phyloP scores from a whole-genome alignment of 2,888 invertebrate species.

The Crioceris asparagi region DNA sequence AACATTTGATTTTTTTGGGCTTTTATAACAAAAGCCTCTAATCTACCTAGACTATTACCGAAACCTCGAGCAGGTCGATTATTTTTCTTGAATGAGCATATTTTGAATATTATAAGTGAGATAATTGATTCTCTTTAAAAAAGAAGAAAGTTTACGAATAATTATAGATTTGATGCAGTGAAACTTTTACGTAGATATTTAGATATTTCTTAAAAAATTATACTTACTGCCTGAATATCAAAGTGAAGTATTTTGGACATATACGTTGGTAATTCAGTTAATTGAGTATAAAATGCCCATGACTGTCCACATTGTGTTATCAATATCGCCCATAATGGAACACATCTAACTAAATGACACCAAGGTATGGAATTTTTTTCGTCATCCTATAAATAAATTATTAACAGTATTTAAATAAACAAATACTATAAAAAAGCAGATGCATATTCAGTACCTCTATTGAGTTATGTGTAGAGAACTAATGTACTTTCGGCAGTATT shows the following conservation, averaged over 20 bases:
- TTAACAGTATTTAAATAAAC: background rate
- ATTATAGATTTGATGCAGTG: background rate
- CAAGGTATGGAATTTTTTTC: slow-evolving; percentile 54
- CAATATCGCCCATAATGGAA: slow-evolving; percentile 75
- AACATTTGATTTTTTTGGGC: too few species aligned
- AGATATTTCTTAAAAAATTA: background rate
- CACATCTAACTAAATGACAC: slow-evolving; percentile 57
- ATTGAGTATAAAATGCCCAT: slow-evolving; percentile 77
- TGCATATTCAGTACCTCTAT: too few species aligned
- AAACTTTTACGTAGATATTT: background rate
- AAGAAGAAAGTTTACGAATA: too few species aligned
- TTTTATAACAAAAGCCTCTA: too few species aligned
- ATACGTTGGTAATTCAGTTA: slow-evolving; percentile 72
- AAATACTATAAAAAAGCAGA: background rate
- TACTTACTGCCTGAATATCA: slow-evolving; percentile 55
- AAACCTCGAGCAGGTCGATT: too few species aligned
- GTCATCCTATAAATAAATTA: slow-evolving; percentile 31
- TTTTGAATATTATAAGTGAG: too few species aligned
- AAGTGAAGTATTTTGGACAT: slow-evolving; percentile 76
- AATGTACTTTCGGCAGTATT: too few species aligned
- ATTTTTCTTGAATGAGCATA: too few species aligned
- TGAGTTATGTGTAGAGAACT: too few species aligned
- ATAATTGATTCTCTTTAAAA: too few species aligned
- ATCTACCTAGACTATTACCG: too few species aligned
- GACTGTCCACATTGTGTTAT: slow-evolving; percentile 72